phyloP scores from a whole-genome alignment of 2,797 vertebrate species.

The Psittacula echo region DNA sequence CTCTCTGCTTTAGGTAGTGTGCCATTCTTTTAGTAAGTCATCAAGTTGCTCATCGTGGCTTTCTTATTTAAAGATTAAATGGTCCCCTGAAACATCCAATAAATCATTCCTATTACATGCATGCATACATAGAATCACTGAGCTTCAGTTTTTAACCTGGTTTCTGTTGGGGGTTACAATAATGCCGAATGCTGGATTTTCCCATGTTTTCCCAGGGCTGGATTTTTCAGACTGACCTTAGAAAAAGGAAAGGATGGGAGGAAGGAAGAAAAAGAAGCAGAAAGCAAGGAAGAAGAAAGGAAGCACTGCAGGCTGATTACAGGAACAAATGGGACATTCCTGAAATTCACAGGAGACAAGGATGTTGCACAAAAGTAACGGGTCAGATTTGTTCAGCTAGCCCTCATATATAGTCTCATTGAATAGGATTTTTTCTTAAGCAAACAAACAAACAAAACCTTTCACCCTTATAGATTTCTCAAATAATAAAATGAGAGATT shows the following conservation, averaged over 20 bases:
- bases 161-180: not conserved
- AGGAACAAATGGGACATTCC: not conserved
- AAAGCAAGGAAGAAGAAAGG: not conserved
- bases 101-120: slow-evolving; percentile 3
- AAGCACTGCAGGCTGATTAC: not conserved
- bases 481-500: not conserved
- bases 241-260: not conserved
- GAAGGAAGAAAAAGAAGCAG: not conserved
- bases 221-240: not conserved
- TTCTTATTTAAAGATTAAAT: slow-evolving; percentile 17
- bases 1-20: not conserved
- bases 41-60: not conserved
- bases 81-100: not conserved
- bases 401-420: not conserved
- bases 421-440: not conserved
- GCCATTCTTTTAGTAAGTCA: slow-evolving; percentile 12
- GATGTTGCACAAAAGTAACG: not conserved
- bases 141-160: not conserved
- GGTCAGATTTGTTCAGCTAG: not conserved
- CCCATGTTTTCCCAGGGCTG: not conserved
- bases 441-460: not conserved
- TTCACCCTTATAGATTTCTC: not conserved
- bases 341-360: not conserved
- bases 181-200: not conserved
- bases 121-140: not conserved